phyloP scores from a whole-genome alignment of 2,888 invertebrate genomes.

The Limenitis camilla region DNA sequence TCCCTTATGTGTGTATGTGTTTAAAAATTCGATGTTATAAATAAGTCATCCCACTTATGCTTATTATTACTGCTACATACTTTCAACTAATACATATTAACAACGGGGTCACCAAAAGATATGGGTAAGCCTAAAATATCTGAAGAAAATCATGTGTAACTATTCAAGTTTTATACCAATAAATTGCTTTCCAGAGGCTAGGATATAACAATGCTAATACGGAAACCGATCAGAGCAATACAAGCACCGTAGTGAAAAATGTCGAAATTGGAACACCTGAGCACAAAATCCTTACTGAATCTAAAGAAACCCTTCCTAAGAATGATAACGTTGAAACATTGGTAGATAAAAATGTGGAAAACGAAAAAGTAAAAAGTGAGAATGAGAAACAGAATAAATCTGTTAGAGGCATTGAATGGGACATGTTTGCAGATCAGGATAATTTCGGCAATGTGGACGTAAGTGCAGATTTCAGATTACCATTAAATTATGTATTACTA shows the following conservation, averaged over 20 bases:
- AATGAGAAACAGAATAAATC: conserved; percentile 14
- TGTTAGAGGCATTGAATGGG: conserved; percentile 81
- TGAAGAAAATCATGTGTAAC: background rate
- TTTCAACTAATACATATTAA: background rate
- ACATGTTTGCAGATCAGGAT: conserved; percentile 95
- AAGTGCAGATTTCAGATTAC: conserved; percentile 31
- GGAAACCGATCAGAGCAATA: conserved; percentile 6
- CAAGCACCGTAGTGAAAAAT: conserved; percentile 2
- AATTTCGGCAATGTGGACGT: conserved; percentile 77
- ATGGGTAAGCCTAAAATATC: background rate
- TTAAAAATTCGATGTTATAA: conserved; percentile 1
- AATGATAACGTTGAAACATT: conserved; percentile 12
- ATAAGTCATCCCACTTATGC: background rate
- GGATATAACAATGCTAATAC: conserved; percentile 25
- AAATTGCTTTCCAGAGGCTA: conserved; percentile 30
- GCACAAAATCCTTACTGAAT: conserved; percentile 15
- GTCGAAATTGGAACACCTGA: conserved; percentile 14
- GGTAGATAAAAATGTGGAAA: conserved; percentile 2
- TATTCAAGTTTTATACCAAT: background rate
- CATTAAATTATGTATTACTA: background rate
- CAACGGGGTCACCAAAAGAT: background rate
- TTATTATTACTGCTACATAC: background rate
- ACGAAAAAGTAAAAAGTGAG: background rate
- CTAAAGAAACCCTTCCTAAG: conserved; percentile 3
- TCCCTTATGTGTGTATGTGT: conserved; percentile 1